These are phyloP conservation scores for Brienomyrus longianalis DNA, from an alignment of 2,113 vertebrate genomes.

Conservation along the genomic window DNA sequence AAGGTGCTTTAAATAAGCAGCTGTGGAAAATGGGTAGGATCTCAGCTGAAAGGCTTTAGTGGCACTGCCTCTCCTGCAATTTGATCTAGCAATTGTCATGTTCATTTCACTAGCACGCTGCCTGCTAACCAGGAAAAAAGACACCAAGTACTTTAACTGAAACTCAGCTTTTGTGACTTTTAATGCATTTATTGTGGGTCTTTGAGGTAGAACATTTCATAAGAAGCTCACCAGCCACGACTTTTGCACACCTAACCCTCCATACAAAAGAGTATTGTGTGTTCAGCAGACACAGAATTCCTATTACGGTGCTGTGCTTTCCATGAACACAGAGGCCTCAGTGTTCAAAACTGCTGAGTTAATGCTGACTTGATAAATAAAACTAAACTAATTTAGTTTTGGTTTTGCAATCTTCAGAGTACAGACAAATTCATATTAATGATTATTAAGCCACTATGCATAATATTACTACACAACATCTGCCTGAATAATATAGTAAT, in stretches of 20 bases:
- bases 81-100: background rate
- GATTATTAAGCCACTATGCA: background rate
- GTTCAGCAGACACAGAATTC: background rate
- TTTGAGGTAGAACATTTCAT: background rate
- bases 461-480: background rate
- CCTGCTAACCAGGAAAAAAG: background rate
- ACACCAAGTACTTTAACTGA: background rate
- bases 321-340: background rate
- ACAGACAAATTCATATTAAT: background rate
- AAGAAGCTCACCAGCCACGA: background rate
- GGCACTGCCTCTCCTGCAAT: background rate
- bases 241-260: background rate
- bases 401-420: background rate
- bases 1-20: background rate
- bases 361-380: background rate
- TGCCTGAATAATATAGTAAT: background rate
- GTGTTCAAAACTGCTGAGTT: constrained; percentile 7
- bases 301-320: background rate
- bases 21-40: background rate
- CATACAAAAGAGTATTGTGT: constrained; percentile 16
- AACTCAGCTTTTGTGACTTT: background rate
- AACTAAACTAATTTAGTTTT: background rate
- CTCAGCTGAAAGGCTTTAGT: background rate
- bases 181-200: background rate
- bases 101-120: background rate